Base-by-base conservation (phyloP, 2,797 vertebrate species). In the Nannoperca australis region DNA sequence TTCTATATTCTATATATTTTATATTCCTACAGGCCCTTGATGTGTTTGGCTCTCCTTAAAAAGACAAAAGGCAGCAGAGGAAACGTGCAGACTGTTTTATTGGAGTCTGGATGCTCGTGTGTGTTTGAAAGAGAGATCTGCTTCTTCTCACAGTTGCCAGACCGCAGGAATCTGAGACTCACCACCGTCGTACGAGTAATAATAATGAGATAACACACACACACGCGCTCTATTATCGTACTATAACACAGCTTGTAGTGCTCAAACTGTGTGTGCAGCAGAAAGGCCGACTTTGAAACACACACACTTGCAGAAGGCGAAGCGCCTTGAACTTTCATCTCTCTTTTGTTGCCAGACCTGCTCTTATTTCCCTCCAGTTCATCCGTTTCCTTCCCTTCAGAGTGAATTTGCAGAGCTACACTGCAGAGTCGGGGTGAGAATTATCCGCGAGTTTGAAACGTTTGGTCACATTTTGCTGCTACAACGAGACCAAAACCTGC, bases 121-220 rank as follows among this genome's bases (percentile, higher is more conserved):
- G 53, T 54, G 2, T 59, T 55, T 72, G 32, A 74, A 54, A 17
- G 55, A 54, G 49, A 40, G 53, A 76, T 81, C 83, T 88, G 86
- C 76, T 81, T 88, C 71, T 82, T 78, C 76, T 87, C 81, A 78
- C 70, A 50, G 56, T 73, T 34, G 77, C 68, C 83, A 84, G 81
- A 76, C 76, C 72, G 7, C 76, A 87, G 49, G 18, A 84, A 66
- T 86, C 27, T n/a, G 59, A 83, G 69, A 83, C 65, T 70, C 54
- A 49, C 61, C 45, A 3, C 67, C 79, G 84, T 89, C 72, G 62
- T 69, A 70, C 6, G 18, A 60, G 67, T 45, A 74, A 75, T 78
- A 70, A 80, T 70, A 70, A 80, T 70, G 55, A 83, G 68, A 76
- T 76, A 73, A 76, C 78, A 74, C 66, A 67, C 65, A 47, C 67